Evolutionary conservation across 2,888 invertebrate species (phyloP).

Genomic region (Troides helena): DNA sequence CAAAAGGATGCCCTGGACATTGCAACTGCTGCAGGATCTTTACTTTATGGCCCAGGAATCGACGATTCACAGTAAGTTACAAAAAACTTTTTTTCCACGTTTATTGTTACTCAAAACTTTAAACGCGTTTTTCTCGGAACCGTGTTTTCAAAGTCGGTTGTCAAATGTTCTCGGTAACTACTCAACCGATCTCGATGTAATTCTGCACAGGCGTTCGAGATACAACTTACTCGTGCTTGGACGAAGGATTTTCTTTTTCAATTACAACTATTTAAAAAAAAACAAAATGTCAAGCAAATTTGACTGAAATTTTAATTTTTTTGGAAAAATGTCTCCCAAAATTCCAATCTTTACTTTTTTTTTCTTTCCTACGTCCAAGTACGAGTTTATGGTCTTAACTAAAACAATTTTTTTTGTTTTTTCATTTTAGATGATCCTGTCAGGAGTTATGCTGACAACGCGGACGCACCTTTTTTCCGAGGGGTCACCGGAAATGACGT

Average conservation of each 20-base stretch:
- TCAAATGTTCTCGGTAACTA: not conserved
- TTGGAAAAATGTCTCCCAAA: too few species aligned
- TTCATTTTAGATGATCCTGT: too few species aligned
- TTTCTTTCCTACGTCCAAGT: too few species aligned
- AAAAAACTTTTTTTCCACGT: constrained; percentile 10
- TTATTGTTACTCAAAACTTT: constrained; percentile 25
- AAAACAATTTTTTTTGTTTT: too few species aligned
- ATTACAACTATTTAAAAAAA: not conserved
- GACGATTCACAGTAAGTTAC: constrained; percentile 13
- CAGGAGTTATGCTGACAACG: too few species aligned
- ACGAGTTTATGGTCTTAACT: too few species aligned
- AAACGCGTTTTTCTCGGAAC: not conserved
- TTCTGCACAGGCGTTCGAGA: not conserved
- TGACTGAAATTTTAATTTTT: not conserved
- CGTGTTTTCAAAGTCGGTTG: not conserved
- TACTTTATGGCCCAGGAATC: constrained; percentile 16
- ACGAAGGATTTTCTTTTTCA: not conserved
- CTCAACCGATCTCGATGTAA: not conserved
- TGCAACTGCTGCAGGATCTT: constrained; percentile 1
- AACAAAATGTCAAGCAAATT: not conserved
- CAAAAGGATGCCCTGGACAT: constrained; percentile 15
- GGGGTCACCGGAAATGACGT: too few species aligned
- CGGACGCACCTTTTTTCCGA: too few species aligned
- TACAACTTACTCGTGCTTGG: not conserved
- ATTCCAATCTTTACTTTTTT: too few species aligned